Base-by-base conservation (phyloP, 2,888 invertebrate species). In the Drosophila longiperda region DNA sequence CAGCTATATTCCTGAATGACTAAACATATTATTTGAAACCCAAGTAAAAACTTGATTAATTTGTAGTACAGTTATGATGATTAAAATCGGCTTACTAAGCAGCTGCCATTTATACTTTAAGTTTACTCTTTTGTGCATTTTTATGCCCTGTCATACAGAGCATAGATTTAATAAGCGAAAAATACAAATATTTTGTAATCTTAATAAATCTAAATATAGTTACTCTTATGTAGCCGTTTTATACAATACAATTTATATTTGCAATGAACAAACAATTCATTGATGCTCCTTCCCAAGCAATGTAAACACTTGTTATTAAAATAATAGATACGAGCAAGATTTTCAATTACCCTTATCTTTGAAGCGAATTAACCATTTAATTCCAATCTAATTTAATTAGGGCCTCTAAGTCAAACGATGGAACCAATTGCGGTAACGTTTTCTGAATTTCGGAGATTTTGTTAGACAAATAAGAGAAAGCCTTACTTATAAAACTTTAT, bases 321-420 rank as follows among this genome's bases (percentile, higher is more conserved):
- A 60, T 59, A 64, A 53, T 54, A 57, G 66, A 73, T 53, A 57
- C 52, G 48, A 15, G 4, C 58, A 58, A 42, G 33, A 23, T 33
- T 59, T 57, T 45, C 40, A 67, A 78, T 65, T 67, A 33, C 26
- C 34, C n/a, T 45, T 63, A 57, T 50, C 62, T 49, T 40, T 58
- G 7, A 40, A 42, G 57, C n/a, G 45, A 60, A 60, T 58, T 49
- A 45, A 20, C 55, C 26, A 53, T 57, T 11, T 38, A 20, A 8
- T 12, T 38, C 15, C 15, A 45, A 8, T 15, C 2, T 42, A 20
- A 42, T 12, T 42, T 20, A 6, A 42, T 20, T 20, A 6, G 1
- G 1, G 15, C 6, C 7, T 15, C 7, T 15, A 36, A 36, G 36
- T 36, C 36, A 36, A 36, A 36, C 17, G 7, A 36, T 15, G 3